Evolutionary conservation across 2,113 vertebrate genomes (phyloP).

Genomic region (Steatornis caripensis): DNA sequence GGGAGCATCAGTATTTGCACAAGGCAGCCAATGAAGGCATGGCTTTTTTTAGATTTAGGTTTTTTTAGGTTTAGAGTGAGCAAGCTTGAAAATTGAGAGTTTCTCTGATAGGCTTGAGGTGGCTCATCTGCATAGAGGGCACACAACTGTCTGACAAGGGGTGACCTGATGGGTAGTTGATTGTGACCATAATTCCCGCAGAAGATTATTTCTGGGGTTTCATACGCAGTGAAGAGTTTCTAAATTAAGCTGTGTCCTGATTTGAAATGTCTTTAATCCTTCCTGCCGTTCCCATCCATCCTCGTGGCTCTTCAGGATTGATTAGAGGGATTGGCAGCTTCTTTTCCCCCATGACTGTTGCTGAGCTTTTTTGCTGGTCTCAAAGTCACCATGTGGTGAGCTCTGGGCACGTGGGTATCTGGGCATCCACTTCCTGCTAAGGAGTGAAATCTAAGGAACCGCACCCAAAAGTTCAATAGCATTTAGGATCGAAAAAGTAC

Average conservation of each 20-base stretch:
- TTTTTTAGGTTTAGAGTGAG: neutral
- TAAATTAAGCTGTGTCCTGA: neutral
- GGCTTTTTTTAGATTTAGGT: neutral
- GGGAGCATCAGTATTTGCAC: neutral
- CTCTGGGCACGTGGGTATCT: neutral
- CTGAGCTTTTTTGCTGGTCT: neutral
- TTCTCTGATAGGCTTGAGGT: neutral
- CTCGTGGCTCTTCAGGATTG: neutral
- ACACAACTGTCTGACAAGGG: neutral
- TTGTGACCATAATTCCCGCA: neutral
- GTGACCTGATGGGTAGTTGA: neutral
- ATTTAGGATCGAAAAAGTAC: neutral
- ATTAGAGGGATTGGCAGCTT: neutral
- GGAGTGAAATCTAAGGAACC: neutral
- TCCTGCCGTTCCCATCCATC: neutral
- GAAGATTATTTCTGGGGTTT: neutral
- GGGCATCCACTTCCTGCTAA: neutral
- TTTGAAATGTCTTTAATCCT: neutral
- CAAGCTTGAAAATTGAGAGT: neutral
- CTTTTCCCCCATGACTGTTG: neutral
- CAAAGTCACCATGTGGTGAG: neutral
- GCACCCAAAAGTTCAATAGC: neutral
- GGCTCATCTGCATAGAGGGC: neutral
- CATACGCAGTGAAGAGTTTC: neutral
- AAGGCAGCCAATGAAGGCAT: neutral